Percentiles rank a stretch among this genome's conserved stretches.
Conservation (phyloP, 1,140 invertebrate genomes). For the Achroia grisella region DNA sequence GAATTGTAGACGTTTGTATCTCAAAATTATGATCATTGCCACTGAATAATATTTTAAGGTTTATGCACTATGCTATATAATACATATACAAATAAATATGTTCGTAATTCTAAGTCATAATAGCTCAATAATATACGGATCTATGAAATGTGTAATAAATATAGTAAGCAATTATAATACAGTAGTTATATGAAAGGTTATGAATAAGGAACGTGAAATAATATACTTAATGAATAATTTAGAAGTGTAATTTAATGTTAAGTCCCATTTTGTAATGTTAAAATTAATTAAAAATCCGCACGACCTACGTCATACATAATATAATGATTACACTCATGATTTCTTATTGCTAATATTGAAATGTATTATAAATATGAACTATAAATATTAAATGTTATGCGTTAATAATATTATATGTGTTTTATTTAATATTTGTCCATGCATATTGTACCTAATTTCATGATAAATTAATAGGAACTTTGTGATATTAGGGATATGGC, state of each 20-base stretch:
- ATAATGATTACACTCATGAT: slow-evolving; percentile 66
- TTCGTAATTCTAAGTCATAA: slow-evolving; percentile 37
- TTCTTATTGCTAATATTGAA: slow-evolving; percentile 72
- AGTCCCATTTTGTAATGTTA: slow-evolving; percentile 70
- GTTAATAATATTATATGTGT: slow-evolving; percentile 67
- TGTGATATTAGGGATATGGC: no score
- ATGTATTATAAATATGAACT: slow-evolving; percentile 74
- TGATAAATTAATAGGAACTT: no score
- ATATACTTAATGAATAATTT: slow-evolving; percentile 40
- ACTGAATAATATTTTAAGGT: slow-evolving; percentile 34
- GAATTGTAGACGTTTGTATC: slow-evolving; percentile 18
- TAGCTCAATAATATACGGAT: slow-evolving; percentile 62
- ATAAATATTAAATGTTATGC: slow-evolving; percentile 76
- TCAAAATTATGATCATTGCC: slow-evolving; percentile 25
- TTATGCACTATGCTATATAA: slow-evolving; percentile 51
- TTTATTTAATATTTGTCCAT: slow-evolving; percentile 34
- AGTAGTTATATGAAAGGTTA: slow-evolving; percentile 16
- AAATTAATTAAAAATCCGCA: slow-evolving; percentile 42
- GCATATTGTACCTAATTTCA: no score
- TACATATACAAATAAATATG: slow-evolving; percentile 27
- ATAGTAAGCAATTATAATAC: slow-evolving; percentile 35
- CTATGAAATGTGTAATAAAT: slow-evolving; percentile 50
- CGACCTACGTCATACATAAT: slow-evolving; percentile 52
- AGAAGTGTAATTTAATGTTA: slow-evolving; percentile 37
- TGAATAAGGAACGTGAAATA: slow-evolving; percentile 47